Conservation (phyloP, 2,888 invertebrate genomes). For the Timandra comae region DNA sequence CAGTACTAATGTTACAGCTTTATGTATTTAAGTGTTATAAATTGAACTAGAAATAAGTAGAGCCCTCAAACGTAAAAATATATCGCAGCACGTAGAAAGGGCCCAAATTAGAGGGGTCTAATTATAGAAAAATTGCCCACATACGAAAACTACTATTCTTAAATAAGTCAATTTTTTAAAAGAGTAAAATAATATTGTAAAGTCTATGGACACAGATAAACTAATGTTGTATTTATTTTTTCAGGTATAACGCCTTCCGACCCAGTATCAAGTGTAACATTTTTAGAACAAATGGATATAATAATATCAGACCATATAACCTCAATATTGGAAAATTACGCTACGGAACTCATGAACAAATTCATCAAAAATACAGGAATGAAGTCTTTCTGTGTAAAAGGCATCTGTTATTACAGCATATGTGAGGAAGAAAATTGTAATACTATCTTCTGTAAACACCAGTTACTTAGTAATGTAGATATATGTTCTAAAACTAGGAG, state of each 20-base stretch:
- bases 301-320: constrained; percentile 30
- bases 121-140: too few relatives aligned
- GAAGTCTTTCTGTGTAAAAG: constrained; percentile 39
- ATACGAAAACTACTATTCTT: too few relatives aligned
- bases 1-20: too few relatives aligned
- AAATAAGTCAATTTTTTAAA: too few relatives aligned
- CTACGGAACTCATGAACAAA: constrained; percentile 39
- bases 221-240: too few relatives aligned
- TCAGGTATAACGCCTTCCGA: constrained; percentile 10
- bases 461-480: constrained; percentile 34
- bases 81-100: too few relatives aligned
- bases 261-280: constrained; percentile 25
- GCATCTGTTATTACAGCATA: constrained; percentile 42
- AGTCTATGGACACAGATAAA: too few relatives aligned
- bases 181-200: too few relatives aligned
- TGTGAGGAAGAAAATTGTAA: constrained; percentile 34
- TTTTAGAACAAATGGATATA: constrained; percentile 13
- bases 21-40: too few relatives aligned
- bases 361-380: constrained; percentile 35
- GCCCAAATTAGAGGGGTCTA: too few relatives aligned
- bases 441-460: constrained; percentile 38
- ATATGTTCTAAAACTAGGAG: constrained; percentile 25
- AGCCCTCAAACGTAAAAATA: too few relatives aligned
- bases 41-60: too few relatives aligned
- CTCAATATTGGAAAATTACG: constrained; percentile 34